Conservation (phyloP, 1,140 invertebrate species). For the Drosophila santomea region DNA sequence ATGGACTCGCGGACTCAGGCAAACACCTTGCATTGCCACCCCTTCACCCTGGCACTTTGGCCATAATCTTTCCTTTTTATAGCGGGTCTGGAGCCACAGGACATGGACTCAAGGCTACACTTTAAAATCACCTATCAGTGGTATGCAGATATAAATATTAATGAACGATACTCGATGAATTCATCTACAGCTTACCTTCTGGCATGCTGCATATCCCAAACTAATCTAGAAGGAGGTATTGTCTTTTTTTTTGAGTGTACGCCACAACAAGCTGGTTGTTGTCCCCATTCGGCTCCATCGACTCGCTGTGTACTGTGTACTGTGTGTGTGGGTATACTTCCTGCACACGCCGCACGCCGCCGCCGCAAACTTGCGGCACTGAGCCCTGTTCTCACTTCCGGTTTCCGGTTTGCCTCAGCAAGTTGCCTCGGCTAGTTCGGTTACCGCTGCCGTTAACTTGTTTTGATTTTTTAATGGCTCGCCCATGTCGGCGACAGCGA, state of each 20-base stretch:
- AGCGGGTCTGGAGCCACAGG: conserved; percentile 49
- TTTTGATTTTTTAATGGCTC: conserved; percentile 83
- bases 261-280: conserved; percentile 41
- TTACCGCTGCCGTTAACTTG: conserved; percentile 68
- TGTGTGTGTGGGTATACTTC: conserved; percentile 49
- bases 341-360: conserved; percentile 64
- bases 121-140: background rate
- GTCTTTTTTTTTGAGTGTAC: conserved; percentile 1
- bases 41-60: conserved; percentile 2
- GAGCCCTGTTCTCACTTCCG: conserved; percentile 76
- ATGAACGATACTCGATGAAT: too few relatives aligned
- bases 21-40: conserved; percentile 25
- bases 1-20: conserved; percentile 23
- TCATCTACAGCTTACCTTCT: too few relatives aligned
- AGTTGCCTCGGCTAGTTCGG: conserved; percentile 43
- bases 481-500: conserved; percentile 51
- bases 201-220: too few relatives aligned
- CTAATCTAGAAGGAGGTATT: too few relatives aligned
- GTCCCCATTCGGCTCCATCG: conserved; percentile 15
- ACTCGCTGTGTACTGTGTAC: background rate
- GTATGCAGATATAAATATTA: too few relatives aligned
- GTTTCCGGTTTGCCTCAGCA: conserved; percentile 55
- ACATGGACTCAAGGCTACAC: conserved; percentile 52
- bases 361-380: conserved; percentile 77
- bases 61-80: conserved; percentile 58